Percentiles rank a stretch among this genome's conserved stretches.
Evolutionary conservation across 2,113 vertebrate species (phyloP).

Genomic region (Engystomops pustulosus): DNA sequence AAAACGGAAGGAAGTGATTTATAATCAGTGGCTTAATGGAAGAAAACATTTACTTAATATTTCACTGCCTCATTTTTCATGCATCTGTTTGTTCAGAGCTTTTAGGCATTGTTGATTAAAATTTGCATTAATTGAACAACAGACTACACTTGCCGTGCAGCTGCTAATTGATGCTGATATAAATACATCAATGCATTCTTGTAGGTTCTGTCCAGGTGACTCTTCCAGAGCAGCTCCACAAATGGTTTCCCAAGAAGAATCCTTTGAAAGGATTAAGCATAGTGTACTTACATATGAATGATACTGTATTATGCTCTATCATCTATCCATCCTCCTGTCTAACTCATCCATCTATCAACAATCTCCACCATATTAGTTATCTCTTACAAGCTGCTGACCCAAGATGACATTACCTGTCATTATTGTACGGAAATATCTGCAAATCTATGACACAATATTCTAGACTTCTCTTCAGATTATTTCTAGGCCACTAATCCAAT

Average conservation of each 20-base stretch:
- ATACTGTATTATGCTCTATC: too few species aligned
- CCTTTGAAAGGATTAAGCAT: too few species aligned
- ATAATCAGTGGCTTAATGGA: conserved; percentile 49
- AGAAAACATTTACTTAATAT: conserved; percentile 59
- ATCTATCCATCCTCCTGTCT: not conserved
- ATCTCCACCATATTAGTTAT: not conserved
- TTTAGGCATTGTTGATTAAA: conserved; percentile 55
- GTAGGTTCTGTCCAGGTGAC: not conserved
- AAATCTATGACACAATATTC: conserved; percentile 16
- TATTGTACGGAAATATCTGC: not conserved
- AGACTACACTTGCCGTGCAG: conserved; percentile 38
- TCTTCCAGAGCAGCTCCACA: too few species aligned
- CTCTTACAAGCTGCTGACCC: conserved; percentile 1
- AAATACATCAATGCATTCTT: not conserved
- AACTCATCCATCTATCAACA: not conserved
- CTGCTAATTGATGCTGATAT: not conserved
- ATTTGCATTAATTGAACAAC: conserved; percentile 55
- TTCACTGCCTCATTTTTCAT: conserved; percentile 53
- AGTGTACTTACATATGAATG: too few species aligned
- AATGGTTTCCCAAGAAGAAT: too few species aligned
- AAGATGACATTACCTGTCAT: not conserved
- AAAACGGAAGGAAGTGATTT: conserved; percentile 46
- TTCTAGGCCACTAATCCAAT: not conserved
- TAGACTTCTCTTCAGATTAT: conserved; percentile 6
- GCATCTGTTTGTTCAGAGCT: conserved; percentile 49